These are phyloP conservation scores for Oreochromis niloticus DNA, from an alignment of 2,113 vertebrate genomes.

Conservation along the genomic window DNA sequence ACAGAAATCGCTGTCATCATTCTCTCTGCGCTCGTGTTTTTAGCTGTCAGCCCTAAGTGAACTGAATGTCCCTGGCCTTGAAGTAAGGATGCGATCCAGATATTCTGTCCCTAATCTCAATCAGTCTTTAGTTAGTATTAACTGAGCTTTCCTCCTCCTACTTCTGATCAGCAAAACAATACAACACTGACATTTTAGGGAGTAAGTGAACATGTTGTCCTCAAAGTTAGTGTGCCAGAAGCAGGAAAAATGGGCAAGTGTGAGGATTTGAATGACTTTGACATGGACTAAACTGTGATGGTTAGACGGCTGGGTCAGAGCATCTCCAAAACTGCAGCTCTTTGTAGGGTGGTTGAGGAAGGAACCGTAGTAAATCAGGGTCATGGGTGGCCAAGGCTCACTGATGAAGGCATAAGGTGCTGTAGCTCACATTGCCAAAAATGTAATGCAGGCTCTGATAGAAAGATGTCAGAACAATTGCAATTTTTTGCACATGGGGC, in stretches of 20 bases:
- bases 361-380: neutral
- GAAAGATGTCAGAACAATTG: neutral
- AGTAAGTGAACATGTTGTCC: neutral
- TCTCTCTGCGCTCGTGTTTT: neutral
- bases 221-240: neutral
- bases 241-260: neutral
- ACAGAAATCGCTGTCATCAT: neutral
- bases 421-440: neutral
- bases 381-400: neutral
- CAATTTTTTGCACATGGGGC: fast-evolving
- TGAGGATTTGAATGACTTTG: neutral
- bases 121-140: neutral
- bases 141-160: neutral
- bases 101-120: neutral
- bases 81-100: neutral
- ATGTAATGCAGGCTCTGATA: neutral
- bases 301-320: neutral
- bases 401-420: neutral
- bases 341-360: neutral
- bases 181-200: neutral
- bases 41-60: neutral
- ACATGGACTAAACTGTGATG: neutral
- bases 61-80: constrained; percentile 6
- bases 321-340: neutral
- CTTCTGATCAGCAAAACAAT: neutral